A percentile compares a stretch with the other conserved stretches of the same genome.
phyloP scores from a whole-genome alignment of 2,888 invertebrate genomes.

The Megalurothrips usitatus region DNA sequence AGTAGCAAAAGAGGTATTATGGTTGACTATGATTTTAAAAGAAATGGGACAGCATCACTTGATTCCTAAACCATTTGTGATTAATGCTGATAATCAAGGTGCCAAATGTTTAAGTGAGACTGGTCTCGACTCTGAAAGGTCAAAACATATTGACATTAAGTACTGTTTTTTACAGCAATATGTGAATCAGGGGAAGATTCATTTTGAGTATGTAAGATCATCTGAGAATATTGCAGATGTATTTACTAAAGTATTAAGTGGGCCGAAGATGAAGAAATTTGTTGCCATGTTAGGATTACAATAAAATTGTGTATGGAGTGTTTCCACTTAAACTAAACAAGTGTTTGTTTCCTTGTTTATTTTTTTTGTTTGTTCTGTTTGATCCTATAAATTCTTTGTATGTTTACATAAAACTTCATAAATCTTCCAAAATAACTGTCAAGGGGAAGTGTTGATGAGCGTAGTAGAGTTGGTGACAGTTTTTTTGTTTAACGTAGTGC shows the following conservation, averaged over 20 bases:
- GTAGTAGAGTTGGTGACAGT: background rate
- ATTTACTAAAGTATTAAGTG: background rate
- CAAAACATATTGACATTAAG: background rate
- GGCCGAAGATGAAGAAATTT: background rate
- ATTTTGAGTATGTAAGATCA: background rate
- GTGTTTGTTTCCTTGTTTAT: background rate
- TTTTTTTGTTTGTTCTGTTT: background rate
- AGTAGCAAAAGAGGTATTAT: background rate
- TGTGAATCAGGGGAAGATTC: background rate
- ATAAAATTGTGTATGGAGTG: background rate
- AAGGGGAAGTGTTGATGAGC: background rate
- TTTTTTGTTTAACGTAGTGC: background rate
- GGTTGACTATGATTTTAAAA: constrained; percentile 27
- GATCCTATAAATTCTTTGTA: background rate
- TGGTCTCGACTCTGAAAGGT: background rate
- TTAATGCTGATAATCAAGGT: constrained; percentile 31
- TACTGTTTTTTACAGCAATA: background rate
- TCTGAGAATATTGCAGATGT: background rate
- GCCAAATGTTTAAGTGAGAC: background rate
- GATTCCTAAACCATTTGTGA: background rate
- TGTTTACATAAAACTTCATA: background rate
- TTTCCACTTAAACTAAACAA: background rate
- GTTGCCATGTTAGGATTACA: background rate
- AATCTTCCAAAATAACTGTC: background rate
- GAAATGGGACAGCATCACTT: background rate